Evolutionary conservation across 2,113 vertebrate species (phyloP).

Genomic region (Sarotherodon lohbergeri): DNA sequence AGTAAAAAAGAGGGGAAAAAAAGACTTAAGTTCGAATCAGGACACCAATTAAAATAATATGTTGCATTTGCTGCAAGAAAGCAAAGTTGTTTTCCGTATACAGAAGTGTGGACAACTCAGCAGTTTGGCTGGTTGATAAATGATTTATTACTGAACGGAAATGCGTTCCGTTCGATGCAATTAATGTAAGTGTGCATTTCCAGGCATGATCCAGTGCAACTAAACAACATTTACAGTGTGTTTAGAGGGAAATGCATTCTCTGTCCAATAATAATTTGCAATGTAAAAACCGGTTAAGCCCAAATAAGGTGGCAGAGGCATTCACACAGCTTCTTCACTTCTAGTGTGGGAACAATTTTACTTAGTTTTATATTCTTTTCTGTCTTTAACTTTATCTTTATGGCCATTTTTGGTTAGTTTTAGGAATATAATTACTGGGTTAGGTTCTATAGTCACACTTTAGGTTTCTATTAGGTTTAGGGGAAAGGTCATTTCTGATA

Average conservation of each 20-base stretch:
- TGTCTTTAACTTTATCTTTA: neutral
- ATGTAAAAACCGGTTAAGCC: neutral
- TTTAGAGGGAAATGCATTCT: neutral
- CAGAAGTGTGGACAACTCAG: neutral
- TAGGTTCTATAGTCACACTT: neutral
- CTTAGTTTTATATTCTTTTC: neutral
- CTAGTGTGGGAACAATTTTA: neutral
- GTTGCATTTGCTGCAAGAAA: neutral
- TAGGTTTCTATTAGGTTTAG: neutral
- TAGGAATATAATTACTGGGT: neutral
- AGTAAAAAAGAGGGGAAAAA: accelerated
- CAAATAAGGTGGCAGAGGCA: neutral
- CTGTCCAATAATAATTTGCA: neutral
- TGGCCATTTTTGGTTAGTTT: neutral
- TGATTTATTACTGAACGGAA: conserved; percentile 18
- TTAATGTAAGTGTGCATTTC: neutral
- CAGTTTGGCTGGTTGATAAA: neutral
- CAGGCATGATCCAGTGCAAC: neutral
- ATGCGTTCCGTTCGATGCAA: accelerated
- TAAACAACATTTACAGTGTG: neutral
- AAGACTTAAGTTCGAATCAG: neutral
- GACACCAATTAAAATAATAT: neutral
- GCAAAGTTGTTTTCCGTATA: neutral
- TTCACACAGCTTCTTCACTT: neutral
- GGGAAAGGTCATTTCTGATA: neutral